Evolutionary conservation across 2,888 invertebrate genomes (phyloP).

Genomic region (Empis stercorea): DNA sequence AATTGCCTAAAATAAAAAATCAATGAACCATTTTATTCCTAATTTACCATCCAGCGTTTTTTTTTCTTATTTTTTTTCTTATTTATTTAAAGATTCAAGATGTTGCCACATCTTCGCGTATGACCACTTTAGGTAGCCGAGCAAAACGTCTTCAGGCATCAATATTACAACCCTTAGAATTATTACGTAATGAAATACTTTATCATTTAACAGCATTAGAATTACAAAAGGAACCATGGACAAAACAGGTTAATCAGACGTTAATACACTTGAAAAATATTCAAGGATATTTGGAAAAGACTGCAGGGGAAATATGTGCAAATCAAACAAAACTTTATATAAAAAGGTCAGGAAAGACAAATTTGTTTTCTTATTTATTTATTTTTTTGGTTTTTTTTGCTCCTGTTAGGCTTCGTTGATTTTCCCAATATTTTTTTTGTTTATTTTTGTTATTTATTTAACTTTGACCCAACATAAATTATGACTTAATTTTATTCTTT

Average conservation of each 20-base stretch:
- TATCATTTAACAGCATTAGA: conserved; percentile 66
- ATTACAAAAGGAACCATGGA: conserved; percentile 56
- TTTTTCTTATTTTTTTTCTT: too few species aligned
- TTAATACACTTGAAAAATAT: conserved; percentile 62
- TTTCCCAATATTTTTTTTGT: too few species aligned
- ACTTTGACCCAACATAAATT: neutral
- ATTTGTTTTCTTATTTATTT: too few species aligned
- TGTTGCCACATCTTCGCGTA: conserved; percentile 53
- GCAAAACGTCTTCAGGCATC: conserved; percentile 51
- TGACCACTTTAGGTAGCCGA: conserved; percentile 53
- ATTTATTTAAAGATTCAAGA: conserved; percentile 42
- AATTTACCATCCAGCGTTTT: too few species aligned
- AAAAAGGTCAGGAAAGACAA: conserved; percentile 22
- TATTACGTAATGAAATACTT: conserved; percentile 55
- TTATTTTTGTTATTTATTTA: too few species aligned
- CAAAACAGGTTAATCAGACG: conserved; percentile 56
- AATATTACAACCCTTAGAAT: conserved; percentile 55
- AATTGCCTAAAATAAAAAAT: too few species aligned
- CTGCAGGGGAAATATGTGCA: conserved; percentile 55
- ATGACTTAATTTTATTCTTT: neutral
- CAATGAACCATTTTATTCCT: too few species aligned
- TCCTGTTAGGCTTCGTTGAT: too few species aligned
- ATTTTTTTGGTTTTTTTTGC: neutral
- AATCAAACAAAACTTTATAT: conserved; percentile 42
- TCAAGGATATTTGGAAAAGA: conserved; percentile 61